Conservation (phyloP, 2,113 vertebrate species). For the Cynopterus brachyotis region DNA sequence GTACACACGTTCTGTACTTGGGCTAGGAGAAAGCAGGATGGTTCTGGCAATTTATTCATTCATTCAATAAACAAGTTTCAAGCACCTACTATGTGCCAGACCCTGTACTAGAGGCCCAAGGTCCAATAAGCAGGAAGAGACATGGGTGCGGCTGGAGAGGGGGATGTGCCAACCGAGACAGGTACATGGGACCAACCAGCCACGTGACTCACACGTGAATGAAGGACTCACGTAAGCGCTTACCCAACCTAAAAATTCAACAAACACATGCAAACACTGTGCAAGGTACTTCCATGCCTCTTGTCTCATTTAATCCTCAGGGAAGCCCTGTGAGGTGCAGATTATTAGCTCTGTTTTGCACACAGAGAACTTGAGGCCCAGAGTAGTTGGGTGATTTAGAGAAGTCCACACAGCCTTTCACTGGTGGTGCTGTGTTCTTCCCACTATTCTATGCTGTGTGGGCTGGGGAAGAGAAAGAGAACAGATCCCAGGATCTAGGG, state of each 20-base stretch:
- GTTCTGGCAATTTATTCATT: background rate
- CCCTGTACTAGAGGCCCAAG: background rate
- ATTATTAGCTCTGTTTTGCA: background rate
- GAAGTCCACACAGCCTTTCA: background rate
- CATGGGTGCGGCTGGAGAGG: background rate
- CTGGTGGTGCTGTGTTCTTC: fast-evolving
- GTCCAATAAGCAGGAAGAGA: background rate
- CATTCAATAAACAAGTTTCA: background rate
- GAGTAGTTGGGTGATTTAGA: background rate
- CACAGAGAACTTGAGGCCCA: background rate
- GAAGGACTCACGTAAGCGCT: background rate
- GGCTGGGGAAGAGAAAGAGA: background rate
- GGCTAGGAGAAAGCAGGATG: background rate
- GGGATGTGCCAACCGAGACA: background rate
- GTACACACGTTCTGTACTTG: background rate
- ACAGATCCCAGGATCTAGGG: background rate
- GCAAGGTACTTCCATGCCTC: background rate
- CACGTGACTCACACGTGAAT: background rate
- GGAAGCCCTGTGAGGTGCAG: background rate
- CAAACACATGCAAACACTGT: background rate
- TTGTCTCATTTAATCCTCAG: background rate
- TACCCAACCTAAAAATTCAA: background rate
- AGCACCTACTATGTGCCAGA: background rate
- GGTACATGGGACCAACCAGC: background rate
- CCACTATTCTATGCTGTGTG: background rate